Percentiles rank a stretch among this genome's conserved stretches.
phyloP scores from a whole-genome alignment of 2,888 invertebrate species.

The Luperina nickerlii region DNA sequence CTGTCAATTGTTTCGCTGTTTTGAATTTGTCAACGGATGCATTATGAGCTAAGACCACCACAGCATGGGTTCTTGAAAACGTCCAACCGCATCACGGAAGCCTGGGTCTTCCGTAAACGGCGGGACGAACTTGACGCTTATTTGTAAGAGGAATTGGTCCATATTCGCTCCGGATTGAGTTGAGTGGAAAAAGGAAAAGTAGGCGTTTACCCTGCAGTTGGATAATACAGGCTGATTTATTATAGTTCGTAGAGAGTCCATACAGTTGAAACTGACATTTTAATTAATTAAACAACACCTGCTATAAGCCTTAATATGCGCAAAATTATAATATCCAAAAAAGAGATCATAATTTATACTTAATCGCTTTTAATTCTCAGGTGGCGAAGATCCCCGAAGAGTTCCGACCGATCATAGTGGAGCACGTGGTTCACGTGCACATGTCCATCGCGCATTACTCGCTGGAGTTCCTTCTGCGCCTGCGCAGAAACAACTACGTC shows the following conservation, averaged over 20 bases:
- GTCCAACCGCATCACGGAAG: too few relatives aligned
- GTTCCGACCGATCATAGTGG: slow-evolving; percentile 93
- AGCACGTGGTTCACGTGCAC: slow-evolving; percentile 97
- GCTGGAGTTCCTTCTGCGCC: slow-evolving; percentile 92
- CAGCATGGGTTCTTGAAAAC: too few relatives aligned
- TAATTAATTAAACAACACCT: neutral
- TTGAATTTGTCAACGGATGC: neutral
- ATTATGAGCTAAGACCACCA: too few relatives aligned
- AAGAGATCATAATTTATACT: neutral
- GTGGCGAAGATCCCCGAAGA: slow-evolving; percentile 92
- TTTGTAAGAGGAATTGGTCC: too few relatives aligned
- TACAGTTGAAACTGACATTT: neutral
- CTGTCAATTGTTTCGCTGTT: neutral
- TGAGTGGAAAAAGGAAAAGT: too few relatives aligned
- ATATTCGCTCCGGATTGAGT: too few relatives aligned
- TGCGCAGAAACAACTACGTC: slow-evolving; percentile 95
- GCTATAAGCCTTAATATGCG: neutral
- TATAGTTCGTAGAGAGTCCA: neutral
- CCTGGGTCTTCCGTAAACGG: too few relatives aligned
- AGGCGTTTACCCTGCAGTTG: too few relatives aligned
- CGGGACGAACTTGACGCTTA: too few relatives aligned
- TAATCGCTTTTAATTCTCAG: slow-evolving; percentile 76
- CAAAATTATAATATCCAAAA: neutral
- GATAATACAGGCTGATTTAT: neutral
- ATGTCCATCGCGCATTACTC: slow-evolving; percentile 93